phyloP scores from a whole-genome alignment of 2,888 invertebrate species.

The Chloroclysta siterata region DNA sequence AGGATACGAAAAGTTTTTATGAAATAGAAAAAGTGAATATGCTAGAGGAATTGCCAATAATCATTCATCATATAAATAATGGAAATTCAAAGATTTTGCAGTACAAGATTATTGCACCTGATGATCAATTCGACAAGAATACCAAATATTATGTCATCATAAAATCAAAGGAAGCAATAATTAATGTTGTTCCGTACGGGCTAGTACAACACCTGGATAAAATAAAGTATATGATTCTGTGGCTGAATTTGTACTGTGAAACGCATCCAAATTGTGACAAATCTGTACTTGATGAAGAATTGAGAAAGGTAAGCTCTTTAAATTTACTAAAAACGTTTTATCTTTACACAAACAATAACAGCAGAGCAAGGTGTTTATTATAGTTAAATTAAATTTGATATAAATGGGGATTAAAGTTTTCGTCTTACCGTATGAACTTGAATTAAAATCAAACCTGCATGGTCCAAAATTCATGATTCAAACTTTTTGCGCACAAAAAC shows the following conservation, averaged over 20 bases:
- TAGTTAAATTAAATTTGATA: no score
- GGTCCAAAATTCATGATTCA: no score
- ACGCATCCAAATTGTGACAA: constrained; percentile 59
- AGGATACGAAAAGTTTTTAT: constrained; percentile 42
- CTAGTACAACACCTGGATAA: constrained; percentile 48
- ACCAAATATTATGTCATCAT: constrained; percentile 50
- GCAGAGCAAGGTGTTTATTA: no score
- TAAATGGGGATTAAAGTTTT: no score
- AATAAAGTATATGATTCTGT: constrained; percentile 54
- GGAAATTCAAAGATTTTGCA: constrained; percentile 39
- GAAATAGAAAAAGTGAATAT: constrained; percentile 44
- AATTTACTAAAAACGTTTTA: no score
- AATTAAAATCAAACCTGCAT: no score
- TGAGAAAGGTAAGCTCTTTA: constrained; percentile 48
- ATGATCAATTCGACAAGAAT: constrained; percentile 36
- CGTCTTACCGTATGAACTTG: no score
- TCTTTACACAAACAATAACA: no score
- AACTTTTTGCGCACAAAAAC: no score
- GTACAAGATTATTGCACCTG: constrained; percentile 43
- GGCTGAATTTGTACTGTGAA: constrained; percentile 58
- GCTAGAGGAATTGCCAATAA: constrained; percentile 39
- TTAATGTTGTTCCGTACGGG: constrained; percentile 47
- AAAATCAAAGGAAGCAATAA: constrained; percentile 47
- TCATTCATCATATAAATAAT: constrained; percentile 41
- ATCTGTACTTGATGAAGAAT: constrained; percentile 52